A percentile compares a stretch with the other conserved stretches of the same genome.
Evolutionary conservation across 2,888 invertebrate species (phyloP).

Genomic region (Mayetiola destructor): DNA sequence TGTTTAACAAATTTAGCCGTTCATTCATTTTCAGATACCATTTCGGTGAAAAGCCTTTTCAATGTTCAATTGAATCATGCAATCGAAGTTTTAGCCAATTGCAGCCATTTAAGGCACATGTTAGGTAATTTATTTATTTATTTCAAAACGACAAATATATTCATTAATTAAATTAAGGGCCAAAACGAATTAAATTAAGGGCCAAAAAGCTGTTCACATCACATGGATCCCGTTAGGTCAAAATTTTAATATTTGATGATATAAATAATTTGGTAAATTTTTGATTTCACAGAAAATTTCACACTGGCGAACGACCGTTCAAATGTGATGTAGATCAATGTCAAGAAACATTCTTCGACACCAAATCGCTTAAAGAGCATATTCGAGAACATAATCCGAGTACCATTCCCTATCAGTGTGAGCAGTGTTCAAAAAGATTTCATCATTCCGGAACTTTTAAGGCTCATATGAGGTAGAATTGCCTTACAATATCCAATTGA

Average conservation of each 20-base stretch:
- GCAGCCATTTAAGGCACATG: background rate
- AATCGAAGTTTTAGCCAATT: slow-evolving; percentile 2
- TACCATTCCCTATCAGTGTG: slow-evolving; percentile 3
- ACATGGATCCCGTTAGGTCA: too few relatives aligned
- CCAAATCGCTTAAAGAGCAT: background rate
- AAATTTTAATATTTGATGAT: too few relatives aligned
- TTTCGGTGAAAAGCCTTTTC: background rate
- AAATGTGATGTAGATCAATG: background rate
- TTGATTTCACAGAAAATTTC: background rate
- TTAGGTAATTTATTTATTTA: background rate
- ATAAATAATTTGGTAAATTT: too few relatives aligned
- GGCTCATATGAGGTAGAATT: background rate
- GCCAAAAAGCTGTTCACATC: too few relatives aligned
- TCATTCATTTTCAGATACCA: background rate
- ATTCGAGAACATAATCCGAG: background rate
- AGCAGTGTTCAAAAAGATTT: background rate
- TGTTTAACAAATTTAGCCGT: background rate
- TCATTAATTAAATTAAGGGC: too few relatives aligned
- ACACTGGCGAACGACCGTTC: background rate
- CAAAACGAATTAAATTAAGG: too few relatives aligned
- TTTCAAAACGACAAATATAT: too few relatives aligned
- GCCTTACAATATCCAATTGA: background rate
- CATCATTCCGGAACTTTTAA: background rate
- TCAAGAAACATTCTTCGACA: slow-evolving; percentile 1
- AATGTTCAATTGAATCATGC: background rate